These are phyloP conservation scores for Tragelaphus scriptus DNA, from an alignment of 2,113 vertebrate genomes.

Conservation along the genomic window DNA sequence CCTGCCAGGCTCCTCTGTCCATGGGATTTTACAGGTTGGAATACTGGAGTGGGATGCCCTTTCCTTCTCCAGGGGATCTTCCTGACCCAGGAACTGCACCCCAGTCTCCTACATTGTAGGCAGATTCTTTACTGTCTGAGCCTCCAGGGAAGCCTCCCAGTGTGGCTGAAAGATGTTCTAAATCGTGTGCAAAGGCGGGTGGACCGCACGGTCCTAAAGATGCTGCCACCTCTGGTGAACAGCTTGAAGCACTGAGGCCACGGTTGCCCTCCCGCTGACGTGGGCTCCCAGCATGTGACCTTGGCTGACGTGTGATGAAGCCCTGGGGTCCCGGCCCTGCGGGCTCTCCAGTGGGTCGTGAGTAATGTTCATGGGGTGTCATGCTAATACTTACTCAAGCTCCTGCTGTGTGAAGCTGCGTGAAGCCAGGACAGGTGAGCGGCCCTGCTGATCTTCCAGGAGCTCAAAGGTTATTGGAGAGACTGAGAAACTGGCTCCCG, in stretches of 20 bases:
- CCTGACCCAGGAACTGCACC: no score
- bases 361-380: not conserved
- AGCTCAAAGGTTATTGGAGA: fast-evolving
- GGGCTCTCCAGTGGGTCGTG: not conserved
- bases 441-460: no score
- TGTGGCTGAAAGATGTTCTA: not conserved
- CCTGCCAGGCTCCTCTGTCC: no score
- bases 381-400: no score
- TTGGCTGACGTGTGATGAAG: fast-evolving
- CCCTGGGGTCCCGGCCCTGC: not conserved
- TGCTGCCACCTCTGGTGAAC: not conserved
- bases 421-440: no score
- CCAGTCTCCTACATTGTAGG: no score
- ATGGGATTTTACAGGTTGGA: no score
- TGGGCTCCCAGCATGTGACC: not conserved
- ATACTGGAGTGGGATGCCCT: no score
- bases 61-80: no score
- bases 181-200: not conserved
- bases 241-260: not conserved
- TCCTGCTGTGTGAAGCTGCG: not conserved
- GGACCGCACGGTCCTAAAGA: not conserved
- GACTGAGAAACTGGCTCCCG: fast-evolving
- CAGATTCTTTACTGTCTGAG: no score
- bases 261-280: fast-evolving
- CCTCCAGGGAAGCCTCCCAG: not conserved